These are phyloP conservation scores for Aviceda subcristata DNA, from an alignment of 2,113 vertebrate genomes.

Conservation along the genomic window DNA sequence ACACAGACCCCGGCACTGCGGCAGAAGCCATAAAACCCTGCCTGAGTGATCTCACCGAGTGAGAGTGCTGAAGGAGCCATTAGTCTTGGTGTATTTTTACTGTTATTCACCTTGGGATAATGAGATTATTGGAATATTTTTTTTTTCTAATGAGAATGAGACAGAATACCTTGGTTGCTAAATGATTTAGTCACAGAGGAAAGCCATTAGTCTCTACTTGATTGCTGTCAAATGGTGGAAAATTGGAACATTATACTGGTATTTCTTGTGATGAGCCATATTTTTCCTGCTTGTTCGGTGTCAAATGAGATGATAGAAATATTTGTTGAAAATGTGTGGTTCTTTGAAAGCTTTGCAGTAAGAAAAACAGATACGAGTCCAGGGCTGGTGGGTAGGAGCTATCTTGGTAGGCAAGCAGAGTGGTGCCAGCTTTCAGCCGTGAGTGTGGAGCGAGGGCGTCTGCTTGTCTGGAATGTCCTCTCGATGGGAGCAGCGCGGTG, in stretches of 20 bases:
- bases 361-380: not conserved
- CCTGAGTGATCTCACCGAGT: constrained; percentile 60
- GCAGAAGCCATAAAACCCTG: constrained; percentile 33
- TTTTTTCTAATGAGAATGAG: constrained; percentile 86
- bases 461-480: not conserved
- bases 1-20: not conserved
- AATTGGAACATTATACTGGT: constrained; percentile 81
- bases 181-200: constrained; percentile 83
- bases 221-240: constrained; percentile 87
- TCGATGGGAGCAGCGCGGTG: not conserved
- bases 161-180: constrained; percentile 83
- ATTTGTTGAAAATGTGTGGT: not conserved
- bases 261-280: constrained; percentile 80
- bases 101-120: constrained; percentile 84
- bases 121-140: constrained; percentile 86
- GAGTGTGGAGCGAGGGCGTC: not conserved
- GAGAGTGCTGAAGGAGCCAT: constrained; percentile 69
- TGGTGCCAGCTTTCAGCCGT: not conserved
- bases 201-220: constrained; percentile 83
- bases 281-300: constrained; percentile 58
- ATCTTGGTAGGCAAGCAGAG: not conserved
- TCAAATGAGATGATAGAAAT: constrained; percentile 49
- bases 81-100: constrained; percentile 81
- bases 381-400: not conserved
- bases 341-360: not conserved